Evolutionary conservation across 2,888 invertebrate species (phyloP), one percentile per base, ranked within the genome.

Genomic region (Microplitis manilae): DNA sequence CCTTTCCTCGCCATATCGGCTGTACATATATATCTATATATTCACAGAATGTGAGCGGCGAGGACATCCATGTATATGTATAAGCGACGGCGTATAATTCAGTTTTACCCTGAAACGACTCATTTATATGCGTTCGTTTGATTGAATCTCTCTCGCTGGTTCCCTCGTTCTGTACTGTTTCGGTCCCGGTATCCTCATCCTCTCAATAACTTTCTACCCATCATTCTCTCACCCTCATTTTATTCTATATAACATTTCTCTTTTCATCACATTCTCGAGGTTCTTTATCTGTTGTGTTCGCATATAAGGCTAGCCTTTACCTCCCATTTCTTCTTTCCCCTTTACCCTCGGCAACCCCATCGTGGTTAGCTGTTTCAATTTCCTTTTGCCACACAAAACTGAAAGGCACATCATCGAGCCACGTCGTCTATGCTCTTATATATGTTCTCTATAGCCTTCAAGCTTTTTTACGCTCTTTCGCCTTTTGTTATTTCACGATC

Each of bases 61-160:
- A 75, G 77, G 64, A 74, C 20, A 40, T n/a, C 41, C 71, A 77
- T 68, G 68, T 79, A 79, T 80, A 79, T 82, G 78, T 78, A 78
- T 79, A 79, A 79, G 81, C 76, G 75, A 77, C 75, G 79, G 81
- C 84, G 85, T 87, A 86, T 87, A 87, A 88, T 88, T 87, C 85
- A 87, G 86, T 87, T 88, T 87, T 86, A 83, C 84, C 83, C 86
- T 85, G 86, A 88, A 87, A 88, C 87, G 87, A 87, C 87, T 88
- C 88, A 88, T 88, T 87, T 87, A 87, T 88, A 88, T 87, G 88
- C 87, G 88, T 87, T 87, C 87, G 86, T 87, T 87, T 88, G 87
- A 88, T 87, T 87, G 87, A 87, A 87, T 87, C 87, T 87, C 82
- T 81, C 83, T 81, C 81, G 80, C 81, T 73, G 68, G 60, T 79